Evolutionary conservation across 2,797 vertebrate species (phyloP), one percentile per base, ranked within the genome.

Genomic region (Ataeniobius toweri): DNA sequence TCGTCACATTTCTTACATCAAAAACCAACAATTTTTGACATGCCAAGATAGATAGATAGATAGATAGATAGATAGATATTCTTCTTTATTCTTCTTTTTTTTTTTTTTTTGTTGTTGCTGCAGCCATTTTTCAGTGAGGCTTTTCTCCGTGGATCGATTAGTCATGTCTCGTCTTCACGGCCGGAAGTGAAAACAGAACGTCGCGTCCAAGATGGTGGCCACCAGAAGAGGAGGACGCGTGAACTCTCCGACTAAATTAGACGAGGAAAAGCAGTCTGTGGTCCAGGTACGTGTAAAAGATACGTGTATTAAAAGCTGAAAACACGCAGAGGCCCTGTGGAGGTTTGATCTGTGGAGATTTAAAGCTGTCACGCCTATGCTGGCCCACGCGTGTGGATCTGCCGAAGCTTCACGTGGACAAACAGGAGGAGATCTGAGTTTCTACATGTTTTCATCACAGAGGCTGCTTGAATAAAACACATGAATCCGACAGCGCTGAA

Each of bases 201-300:
- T 24, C 46, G 50, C 26, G 67, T 51, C 13, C 90, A 96, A 96
- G 86, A 96, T 96, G 96, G 96, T 96, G 92, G 93, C 91, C n/a
- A 96, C 96, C 83, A 94, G 95, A 75, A 95, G 95, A 86, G 93
- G 92, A 78, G 83, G 81, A 0, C 90, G 90, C 77, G 91, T 87
- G 79, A 71, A 6, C 53, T 88, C 92, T 12, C 71, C 91, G 0
- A 68, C 5, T 74, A 85, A 84, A 90, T 83, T 58, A 1, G 65
- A 24, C 6, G 1, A 59, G 0, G 83, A 93, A 0, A 83, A 86
- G 61, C 3, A 76, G 0, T 22, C 82, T 2, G 83, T 44, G 16
- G 78, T 74, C 3, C 85, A 80, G 89, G 95, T 96, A 72, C 13
- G 92, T 75, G 0, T 3, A 0, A 18, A 0, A 46, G 1, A 28